Percentiles rank a stretch among this genome's conserved stretches.
Evolutionary conservation across 2,888 invertebrate genomes (phyloP).

Genomic region (Luffia ferchaultella): DNA sequence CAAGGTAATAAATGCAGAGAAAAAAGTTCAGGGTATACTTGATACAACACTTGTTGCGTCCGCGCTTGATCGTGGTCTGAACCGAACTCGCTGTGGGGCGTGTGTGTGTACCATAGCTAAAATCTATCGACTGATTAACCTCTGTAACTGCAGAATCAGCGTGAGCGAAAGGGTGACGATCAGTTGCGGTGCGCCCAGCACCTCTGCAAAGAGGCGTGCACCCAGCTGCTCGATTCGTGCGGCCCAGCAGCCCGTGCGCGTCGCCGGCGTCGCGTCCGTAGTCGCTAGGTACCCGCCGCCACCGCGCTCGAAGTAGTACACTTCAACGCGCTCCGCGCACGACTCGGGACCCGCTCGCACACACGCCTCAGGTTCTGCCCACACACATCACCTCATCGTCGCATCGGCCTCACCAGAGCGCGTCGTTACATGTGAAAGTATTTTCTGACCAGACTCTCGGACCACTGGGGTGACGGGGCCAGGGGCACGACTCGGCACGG

Average conservation of each 20-base stretch:
- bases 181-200: slow-evolving; percentile 70
- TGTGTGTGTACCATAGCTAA: no score
- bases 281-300: slow-evolving; percentile 70
- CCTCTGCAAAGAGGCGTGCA: slow-evolving; percentile 72
- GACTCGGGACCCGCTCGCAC: no score
- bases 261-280: slow-evolving; percentile 68
- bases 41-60: no score
- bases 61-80: no score
- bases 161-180: slow-evolving; percentile 66
- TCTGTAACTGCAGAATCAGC: slow-evolving; percentile 67
- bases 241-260: slow-evolving; percentile 61
- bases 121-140: no score
- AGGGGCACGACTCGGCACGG: not conserved
- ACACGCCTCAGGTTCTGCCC: no score
- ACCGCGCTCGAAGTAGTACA: slow-evolving; percentile 75
- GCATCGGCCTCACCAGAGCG: not conserved
- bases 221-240: slow-evolving; percentile 67
- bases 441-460: not conserved
- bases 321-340: slow-evolving; percentile 54
- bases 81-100: no score
- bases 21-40: no score
- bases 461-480: not conserved
- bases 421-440: not conserved
- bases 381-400: no score
- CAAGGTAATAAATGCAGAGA: no score